A percentile compares a stretch with the other conserved stretches of the same genome.
Evolutionary conservation across 2,888 invertebrate species (phyloP).

Genomic region (Hyles lineata): DNA sequence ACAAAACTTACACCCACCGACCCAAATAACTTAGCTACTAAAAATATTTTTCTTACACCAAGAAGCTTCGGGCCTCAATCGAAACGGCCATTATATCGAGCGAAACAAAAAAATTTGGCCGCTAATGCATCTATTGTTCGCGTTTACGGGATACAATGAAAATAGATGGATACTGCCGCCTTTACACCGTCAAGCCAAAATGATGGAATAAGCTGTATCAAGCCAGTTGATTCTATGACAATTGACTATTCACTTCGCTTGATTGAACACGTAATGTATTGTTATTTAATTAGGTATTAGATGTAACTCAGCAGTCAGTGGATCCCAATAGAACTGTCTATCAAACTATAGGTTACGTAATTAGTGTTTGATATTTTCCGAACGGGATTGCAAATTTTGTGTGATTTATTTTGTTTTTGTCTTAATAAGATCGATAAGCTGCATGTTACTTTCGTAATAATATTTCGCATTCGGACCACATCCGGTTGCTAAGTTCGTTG

Average conservation of each 20-base stretch:
- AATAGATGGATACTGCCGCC: slow-evolving; percentile 16
- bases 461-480: background rate
- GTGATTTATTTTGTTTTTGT: too few species aligned
- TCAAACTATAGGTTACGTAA: too few species aligned
- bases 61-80: slow-evolving; percentile 25
- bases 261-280: too few species aligned
- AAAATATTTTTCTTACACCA: slow-evolving; percentile 31
- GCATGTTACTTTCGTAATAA: too few species aligned
- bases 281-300: too few species aligned
- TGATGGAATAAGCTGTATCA: background rate
- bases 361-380: background rate
- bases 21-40: slow-evolving; percentile 21
- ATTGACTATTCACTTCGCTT: background rate
- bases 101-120: slow-evolving; percentile 47
- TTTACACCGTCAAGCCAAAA: slow-evolving; percentile 22
- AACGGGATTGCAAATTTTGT: too few species aligned
- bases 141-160: slow-evolving; percentile 42
- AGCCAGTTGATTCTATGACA: background rate
- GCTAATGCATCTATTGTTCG: slow-evolving; percentile 60
- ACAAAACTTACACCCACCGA: background rate
- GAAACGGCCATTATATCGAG: slow-evolving; percentile 42
- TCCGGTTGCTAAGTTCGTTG: too few species aligned
- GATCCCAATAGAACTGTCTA: too few species aligned
- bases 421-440: too few species aligned
- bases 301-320: too few species aligned